Evolutionary conservation across 2,113 vertebrate genomes (phyloP).

Genomic region (Lota lota): DNA sequence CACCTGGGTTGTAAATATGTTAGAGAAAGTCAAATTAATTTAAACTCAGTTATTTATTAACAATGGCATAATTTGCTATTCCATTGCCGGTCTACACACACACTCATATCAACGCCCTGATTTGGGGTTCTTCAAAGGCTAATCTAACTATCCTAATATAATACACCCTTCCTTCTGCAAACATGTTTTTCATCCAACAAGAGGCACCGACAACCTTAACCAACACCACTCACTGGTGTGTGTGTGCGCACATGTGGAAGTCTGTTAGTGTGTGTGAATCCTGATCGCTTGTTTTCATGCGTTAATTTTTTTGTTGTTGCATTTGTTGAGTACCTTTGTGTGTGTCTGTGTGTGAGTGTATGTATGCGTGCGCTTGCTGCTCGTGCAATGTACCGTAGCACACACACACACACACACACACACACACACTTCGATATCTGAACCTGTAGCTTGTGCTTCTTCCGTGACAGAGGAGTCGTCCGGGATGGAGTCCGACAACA

Average conservation of each 20-base stretch:
- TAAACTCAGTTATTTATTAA: no score
- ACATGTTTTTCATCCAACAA: neutral
- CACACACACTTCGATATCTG: slow-evolving; percentile 19
- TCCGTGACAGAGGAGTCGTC: slow-evolving; percentile 80
- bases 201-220: neutral
- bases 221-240: slow-evolving; percentile 1
- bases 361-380: neutral
- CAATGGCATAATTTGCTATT: no score
- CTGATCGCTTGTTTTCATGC: neutral
- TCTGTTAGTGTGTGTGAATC: neutral
- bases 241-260: neutral
- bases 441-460: slow-evolving; percentile 59
- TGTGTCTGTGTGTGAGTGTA: neutral
- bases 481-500: slow-evolving; percentile 78
- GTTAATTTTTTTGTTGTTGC: neutral
- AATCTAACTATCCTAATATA: no score
- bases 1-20: no score
- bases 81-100: neutral
- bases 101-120: neutral
- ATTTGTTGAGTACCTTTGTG: neutral
- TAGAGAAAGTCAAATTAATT: no score
- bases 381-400: no score
- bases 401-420: no score
- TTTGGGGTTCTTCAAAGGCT: neutral
- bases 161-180: neutral